phyloP scores from a whole-genome alignment of 2,888 invertebrate genomes.

The Cephonodes hylas region DNA sequence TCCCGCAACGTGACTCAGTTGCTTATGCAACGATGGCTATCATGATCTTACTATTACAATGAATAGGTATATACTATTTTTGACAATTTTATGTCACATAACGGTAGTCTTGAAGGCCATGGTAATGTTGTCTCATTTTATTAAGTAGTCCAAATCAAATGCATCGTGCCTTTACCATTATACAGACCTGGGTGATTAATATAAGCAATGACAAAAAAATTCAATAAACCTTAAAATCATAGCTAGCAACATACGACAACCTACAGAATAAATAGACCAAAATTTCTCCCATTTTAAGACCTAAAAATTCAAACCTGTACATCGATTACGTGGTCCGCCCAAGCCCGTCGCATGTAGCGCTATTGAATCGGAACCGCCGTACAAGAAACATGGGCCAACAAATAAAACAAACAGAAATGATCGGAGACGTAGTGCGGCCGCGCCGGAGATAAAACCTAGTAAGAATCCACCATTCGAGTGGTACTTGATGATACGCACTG shows the following conservation, averaged over 20 bases:
- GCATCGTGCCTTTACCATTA: too few species aligned
- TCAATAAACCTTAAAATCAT: too few species aligned
- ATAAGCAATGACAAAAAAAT: too few species aligned
- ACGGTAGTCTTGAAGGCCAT: too few species aligned
- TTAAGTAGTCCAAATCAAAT: too few species aligned
- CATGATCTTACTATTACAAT: too few species aligned
- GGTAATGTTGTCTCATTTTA: too few species aligned
- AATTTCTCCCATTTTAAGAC: background rate
- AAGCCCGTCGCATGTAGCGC: background rate
- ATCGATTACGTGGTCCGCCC: background rate
- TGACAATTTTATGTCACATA: too few species aligned
- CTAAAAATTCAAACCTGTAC: background rate
- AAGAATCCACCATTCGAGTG: background rate
- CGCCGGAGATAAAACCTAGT: background rate
- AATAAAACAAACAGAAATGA: constrained; percentile 11
- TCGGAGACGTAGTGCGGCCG: background rate
- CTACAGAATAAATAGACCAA: background rate
- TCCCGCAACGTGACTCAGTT: too few species aligned
- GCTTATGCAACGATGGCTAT: too few species aligned
- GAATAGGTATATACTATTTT: too few species aligned
- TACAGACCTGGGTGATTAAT: too few species aligned
- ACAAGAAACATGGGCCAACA: background rate
- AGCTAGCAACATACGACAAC: background rate
- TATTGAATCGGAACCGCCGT: background rate
- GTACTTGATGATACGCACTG: background rate